Evolutionary conservation across 2,797 vertebrate species (phyloP).

Genomic region (Syndactyla subalaris): DNA sequence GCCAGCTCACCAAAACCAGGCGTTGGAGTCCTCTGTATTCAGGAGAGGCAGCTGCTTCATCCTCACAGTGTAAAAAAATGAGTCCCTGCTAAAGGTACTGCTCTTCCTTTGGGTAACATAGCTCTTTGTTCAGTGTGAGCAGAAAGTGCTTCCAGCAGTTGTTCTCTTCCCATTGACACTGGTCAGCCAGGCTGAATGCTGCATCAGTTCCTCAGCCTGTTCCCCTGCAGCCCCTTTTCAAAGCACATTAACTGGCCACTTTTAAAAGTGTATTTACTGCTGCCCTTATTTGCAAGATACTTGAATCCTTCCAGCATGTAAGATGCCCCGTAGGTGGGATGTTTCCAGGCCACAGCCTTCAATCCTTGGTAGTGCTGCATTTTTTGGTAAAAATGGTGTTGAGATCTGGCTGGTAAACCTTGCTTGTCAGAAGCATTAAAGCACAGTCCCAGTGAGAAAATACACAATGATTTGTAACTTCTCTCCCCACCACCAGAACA

Average conservation of each 20-base stretch:
- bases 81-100: rapidly evolving
- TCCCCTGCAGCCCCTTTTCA: background rate
- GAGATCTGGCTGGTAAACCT: background rate
- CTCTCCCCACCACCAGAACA: background rate
- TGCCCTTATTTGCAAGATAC: background rate
- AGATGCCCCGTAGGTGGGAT: background rate
- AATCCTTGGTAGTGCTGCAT: background rate
- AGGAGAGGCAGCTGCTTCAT: background rate
- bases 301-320: background rate
- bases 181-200: background rate
- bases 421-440: background rate
- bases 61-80: background rate
- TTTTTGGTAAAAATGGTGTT: background rate
- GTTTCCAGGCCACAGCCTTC: background rate
- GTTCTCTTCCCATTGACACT: background rate
- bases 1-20: background rate
- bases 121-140: background rate
- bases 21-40: background rate
- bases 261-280: background rate
- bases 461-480: rapidly evolving
- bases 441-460: background rate
- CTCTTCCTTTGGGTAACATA: rapidly evolving
- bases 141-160: background rate
- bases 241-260: background rate
- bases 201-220: background rate